Percentiles rank a stretch among this genome's conserved stretches.
These are phyloP conservation scores for Corythornis cristatus DNA, from an alignment of 2,113 vertebrate genomes.

Conservation along the genomic window DNA sequence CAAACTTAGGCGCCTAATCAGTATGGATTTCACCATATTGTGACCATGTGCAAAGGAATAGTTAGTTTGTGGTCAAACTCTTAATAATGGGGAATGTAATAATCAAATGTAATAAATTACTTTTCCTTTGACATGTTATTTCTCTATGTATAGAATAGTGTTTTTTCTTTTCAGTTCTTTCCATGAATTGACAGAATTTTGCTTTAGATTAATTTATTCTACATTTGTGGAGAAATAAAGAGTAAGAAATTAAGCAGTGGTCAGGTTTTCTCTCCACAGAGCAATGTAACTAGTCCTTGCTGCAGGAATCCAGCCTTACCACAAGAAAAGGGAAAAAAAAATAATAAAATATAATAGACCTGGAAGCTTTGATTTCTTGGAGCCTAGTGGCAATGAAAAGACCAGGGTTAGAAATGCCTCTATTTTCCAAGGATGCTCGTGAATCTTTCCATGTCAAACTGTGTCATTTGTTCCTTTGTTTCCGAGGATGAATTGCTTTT, in stretches of 20 bases:
- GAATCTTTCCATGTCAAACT: neutral
- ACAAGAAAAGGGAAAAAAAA: neutral
- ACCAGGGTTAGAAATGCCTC: neutral
- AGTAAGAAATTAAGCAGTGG: neutral
- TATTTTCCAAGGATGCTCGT: neutral
- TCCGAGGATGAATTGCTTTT: neutral
- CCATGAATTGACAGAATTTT: neutral
- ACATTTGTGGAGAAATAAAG: neutral
- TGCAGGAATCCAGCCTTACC: neutral
- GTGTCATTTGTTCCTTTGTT: neutral
- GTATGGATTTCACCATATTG: neutral
- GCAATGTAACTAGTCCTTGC: neutral
- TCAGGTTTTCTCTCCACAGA: neutral
- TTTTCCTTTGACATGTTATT: neutral
- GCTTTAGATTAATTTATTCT: neutral
- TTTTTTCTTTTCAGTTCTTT: neutral
- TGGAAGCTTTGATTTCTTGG: neutral
- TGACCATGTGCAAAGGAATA: neutral
- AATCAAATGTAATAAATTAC: neutral
- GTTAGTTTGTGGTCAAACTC: neutral
- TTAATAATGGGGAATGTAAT: neutral
- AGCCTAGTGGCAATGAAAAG: neutral
- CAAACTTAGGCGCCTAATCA: neutral
- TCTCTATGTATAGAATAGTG: neutral
- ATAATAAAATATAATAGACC: neutral